phyloP scores from a whole-genome alignment of 2,113 vertebrate species.

The Notothenia rossii region DNA sequence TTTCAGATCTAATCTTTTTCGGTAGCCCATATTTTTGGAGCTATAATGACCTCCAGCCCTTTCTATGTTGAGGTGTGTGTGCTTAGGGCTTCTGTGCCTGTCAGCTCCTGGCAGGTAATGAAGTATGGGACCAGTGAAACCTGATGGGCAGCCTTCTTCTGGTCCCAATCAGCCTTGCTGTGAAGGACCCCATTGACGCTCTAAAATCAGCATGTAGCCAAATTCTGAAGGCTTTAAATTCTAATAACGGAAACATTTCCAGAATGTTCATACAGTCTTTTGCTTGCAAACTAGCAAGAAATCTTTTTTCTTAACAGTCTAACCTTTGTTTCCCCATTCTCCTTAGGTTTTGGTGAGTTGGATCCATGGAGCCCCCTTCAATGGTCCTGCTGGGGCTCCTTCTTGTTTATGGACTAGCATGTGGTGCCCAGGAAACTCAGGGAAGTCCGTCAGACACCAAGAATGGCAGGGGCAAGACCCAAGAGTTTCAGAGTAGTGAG shows the following conservation, averaged over 20 bases:
- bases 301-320: neutral
- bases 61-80: slow-evolving; percentile 9
- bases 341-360: slow-evolving; percentile 64
- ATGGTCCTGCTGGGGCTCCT: slow-evolving; percentile 85
- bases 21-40: slow-evolving; percentile 32
- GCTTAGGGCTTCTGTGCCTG: slow-evolving; percentile 14
- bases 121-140: slow-evolving; percentile 18
- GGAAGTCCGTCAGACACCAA: slow-evolving; percentile 47
- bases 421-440: slow-evolving; percentile 71
- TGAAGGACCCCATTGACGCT: slow-evolving; percentile 32
- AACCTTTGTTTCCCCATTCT: slow-evolving; percentile 29
- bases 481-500: slow-evolving; percentile 85
- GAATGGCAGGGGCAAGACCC: slow-evolving; percentile 64
- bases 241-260: neutral
- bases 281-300: neutral
- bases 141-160: slow-evolving; percentile 27
- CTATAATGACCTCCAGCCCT: slow-evolving; percentile 42
- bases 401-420: slow-evolving; percentile 74
- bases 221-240: slow-evolving; percentile 19
- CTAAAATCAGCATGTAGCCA: slow-evolving; percentile 15
- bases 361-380: slow-evolving; percentile 78
- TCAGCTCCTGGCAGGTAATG: slow-evolving; percentile 19
- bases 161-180: slow-evolving; percentile 19
- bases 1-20: slow-evolving; percentile 41
- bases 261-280: neutral